phyloP scores from a whole-genome alignment of 2,888 invertebrate species.

The Gymnocheta viridis region DNA sequence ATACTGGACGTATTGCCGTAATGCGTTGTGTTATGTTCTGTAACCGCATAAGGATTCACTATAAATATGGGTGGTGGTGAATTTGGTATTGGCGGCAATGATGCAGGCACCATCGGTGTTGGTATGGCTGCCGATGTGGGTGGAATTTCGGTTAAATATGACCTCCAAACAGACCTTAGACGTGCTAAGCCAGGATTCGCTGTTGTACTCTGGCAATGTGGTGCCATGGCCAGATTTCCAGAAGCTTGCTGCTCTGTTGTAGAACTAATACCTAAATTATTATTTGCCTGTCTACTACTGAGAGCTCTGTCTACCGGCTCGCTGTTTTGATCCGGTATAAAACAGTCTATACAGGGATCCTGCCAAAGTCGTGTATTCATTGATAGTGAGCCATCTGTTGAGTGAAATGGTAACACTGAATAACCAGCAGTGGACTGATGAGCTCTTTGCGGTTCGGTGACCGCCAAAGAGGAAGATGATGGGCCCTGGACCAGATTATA shows the following conservation, averaged over 20 bases:
- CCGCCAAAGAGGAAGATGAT: constrained; percentile 14
- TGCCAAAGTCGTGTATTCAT: constrained; percentile 55
- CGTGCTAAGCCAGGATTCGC: constrained; percentile 49
- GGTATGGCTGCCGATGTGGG: constrained; percentile 27
- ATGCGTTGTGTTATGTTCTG: constrained; percentile 54
- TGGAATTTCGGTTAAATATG: constrained; percentile 54
- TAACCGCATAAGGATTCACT: constrained; percentile 56
- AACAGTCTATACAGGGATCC: constrained; percentile 63
- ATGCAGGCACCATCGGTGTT: constrained; percentile 38
- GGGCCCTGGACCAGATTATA: constrained; percentile 26
- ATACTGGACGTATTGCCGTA: constrained; percentile 46
- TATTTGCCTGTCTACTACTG: constrained; percentile 26
- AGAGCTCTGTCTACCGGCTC: constrained; percentile 24
- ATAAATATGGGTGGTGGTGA: constrained; percentile 64
- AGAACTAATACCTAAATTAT: constrained; percentile 32
- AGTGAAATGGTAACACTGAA: constrained; percentile 46
- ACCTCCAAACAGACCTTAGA: constrained; percentile 58
- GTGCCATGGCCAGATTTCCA: constrained; percentile 29
- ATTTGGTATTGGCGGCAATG: constrained; percentile 52
- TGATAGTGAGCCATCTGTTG: constrained; percentile 35
- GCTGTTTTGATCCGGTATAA: constrained; percentile 48
- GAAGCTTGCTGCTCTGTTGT: constrained; percentile 32
- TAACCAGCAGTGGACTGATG: constrained; percentile 60
- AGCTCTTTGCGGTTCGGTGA: constrained; percentile 58
- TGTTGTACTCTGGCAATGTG: constrained; percentile 55